Evolutionary conservation across 1,140 invertebrate genomes (phyloP), one percentile per base, ranked within the genome.

Genomic region (Pseudobourletiella spinata): DNA sequence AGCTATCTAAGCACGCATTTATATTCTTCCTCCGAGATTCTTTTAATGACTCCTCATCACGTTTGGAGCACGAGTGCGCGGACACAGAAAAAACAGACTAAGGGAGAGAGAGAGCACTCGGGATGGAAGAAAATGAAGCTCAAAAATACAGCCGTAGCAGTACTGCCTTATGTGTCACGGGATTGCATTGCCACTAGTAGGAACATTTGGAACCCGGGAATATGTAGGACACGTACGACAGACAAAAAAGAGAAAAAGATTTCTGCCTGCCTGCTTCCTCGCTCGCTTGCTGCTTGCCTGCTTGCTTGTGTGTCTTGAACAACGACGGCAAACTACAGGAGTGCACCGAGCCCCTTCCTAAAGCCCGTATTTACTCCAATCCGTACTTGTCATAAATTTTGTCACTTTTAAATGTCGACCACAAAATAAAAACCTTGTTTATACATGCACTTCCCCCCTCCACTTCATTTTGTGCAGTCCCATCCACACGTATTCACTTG

Each of bases 371-470:
- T 68, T 68, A 65, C 20, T 11, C 26, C 66, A 68, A 68, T 68
- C 43, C 59, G 35, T 65, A 62, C 60, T 65, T 63, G 59, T 65
- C 66, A 65, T 68, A 68, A 68, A 68, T 68, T 68, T 68, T 68
- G 55, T 59, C 63, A 65, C 63, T 61, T 61, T 61, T 57, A 66
- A 66, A 62, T 66, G 61, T 61, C 61, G 56, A 59, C 59, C 59
- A 66, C 59, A 57, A 66, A 57, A 66, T 66, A 52, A 65, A 61
- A 54, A 59, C 28, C 46, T 59, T 64, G 60, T 62, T 62, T 56
- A 62, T 56, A 42, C 46, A 52, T 58, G 29, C 35, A 58, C 35
- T 43, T 58, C 32, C 35, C 35, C 35, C 35, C 35, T 57, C 22
- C 26, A 48, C 6, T 48, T 22, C 44, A 15, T 18, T 48, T 48